Base-by-base conservation (phyloP, 2,888 invertebrate genomes). In the Dynastes tityus region DNA sequence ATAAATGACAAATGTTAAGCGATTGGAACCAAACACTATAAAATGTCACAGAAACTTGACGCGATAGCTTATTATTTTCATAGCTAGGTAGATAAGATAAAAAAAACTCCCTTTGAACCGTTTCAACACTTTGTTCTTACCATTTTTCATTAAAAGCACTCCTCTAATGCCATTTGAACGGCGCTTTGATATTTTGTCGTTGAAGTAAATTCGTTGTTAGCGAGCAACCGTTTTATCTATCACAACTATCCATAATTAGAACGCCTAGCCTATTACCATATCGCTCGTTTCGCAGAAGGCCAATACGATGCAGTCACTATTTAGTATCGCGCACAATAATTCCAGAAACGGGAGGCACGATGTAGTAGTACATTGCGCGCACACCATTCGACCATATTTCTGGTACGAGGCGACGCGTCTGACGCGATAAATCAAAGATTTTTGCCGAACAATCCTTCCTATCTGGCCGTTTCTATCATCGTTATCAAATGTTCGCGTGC, bases 401-500 rank as follows among this genome's bases (percentile, higher is more conserved):
- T 32, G 63, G 63, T 63, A 63, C 32, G 27, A 63, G 32, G 63
- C 63, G 63, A 63, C 29, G 29, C 63, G 32, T 63, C 51, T 51
- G 13, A 16, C 9, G 68, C 51, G 68, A 68, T 68, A 68, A 68
- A 68, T 68, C 68, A 68, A 68, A 68, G 68, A 68, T 68, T 68
- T 68, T 68, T 68, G 68, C 68, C 68, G 29, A 68, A 68, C 68
- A 51, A 68, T 68, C 68, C 68, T 49, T 68, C 45, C 68, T 68
- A 68, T 68, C 68, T 68, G 68, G 51, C 51, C 51, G 51, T 29
- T 51, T 22, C 65, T 67, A 67, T 67, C 65, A 67, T 45, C 68
- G 51, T 51, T 68, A 68, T 68, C 68, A 68, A 68, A 51, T 40
- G 27, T 27, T 68, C 68, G 68, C 68, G 68, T 68, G 68, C 68